Base-by-base conservation (phyloP, 1,140 invertebrate genomes). In the Drosophila eugracilis region DNA sequence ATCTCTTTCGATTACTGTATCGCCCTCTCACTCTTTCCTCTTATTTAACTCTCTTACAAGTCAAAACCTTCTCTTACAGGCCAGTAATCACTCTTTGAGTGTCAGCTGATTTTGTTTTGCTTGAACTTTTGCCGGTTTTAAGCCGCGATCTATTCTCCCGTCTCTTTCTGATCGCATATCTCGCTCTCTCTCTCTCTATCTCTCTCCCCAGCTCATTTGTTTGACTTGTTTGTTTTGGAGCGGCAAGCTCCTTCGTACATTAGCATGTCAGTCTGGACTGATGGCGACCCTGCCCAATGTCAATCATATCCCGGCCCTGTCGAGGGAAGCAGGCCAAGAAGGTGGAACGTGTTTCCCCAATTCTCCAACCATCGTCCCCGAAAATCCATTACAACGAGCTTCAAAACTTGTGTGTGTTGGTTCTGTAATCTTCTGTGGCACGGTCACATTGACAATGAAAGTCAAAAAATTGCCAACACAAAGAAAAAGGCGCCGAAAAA, bases 51-150 rank as follows among this genome's bases (percentile, higher is more conserved):
- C 53, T 72, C 52, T 36, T 71, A 17, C 32, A 36, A 22, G 42
- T 7, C 2, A 6, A 42, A 26, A 26, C 34, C n/a, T n/a, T 52
- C 53, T 72, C 52, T 42, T 71, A 22, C 41, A 36, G 22, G 24
- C 22, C 24, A 26, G 17, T 24, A 14, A 26, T 6, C 14, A 26
- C 52, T 63, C 54, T 57, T 60, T 54, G 32, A 30, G 42, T 69
- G 73, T 80, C 80, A 88, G 83, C 83, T 88, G 83, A 84, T 88
- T 88, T 88, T 88, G 83, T 88, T 88, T 88, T 89, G 83, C 84
- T 88, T 88, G 84, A 84, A 88, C 84, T 88, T 88, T 89, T 84
- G 78, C 84, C 84, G 83, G 84, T 60, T 89, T 58, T 50, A 28
- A 42, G 44, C 54, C 60, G 66, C 30, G 55, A 26, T 78, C 75